A percentile compares a stretch with the other conserved stretches of the same genome.
Conservation (phyloP, 2,888 invertebrate genomes). For the Xestia sexstrigata region DNA sequence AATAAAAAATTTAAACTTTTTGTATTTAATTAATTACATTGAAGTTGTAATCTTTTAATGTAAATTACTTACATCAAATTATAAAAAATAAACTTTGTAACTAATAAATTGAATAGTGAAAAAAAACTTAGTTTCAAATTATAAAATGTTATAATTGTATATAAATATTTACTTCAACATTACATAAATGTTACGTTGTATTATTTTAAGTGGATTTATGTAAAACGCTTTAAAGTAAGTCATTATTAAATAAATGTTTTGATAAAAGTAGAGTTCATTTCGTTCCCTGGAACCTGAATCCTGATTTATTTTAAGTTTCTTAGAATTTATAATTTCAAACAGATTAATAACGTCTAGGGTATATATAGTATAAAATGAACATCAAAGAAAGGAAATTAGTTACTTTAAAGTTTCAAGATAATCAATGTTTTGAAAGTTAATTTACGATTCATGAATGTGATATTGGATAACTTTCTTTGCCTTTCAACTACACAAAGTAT, state of each 20-base stretch:
- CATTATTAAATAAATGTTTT: conserved; percentile 71
- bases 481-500: not conserved
- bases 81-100: conserved; percentile 38
- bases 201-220: conserved; percentile 63
- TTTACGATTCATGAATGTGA: conserved; percentile 15
- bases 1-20: conserved; percentile 49
- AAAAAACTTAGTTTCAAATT: conserved; percentile 40
- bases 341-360: not conserved
- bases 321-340: conserved; percentile 3
- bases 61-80: conserved; percentile 44
- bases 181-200: conserved; percentile 55
- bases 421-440: conserved; percentile 18
- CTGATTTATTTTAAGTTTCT: not conserved
- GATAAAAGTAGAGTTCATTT: conserved; percentile 56
- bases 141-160: conserved; percentile 55
- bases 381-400: conserved; percentile 23
- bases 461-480: conserved; percentile 2
- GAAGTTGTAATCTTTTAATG: conserved; percentile 44
- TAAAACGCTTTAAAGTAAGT: conserved; percentile 69
- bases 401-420: conserved; percentile 1
- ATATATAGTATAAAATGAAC: not conserved
- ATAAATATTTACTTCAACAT: conserved; percentile 48
- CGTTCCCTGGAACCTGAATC: not conserved
- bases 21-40: conserved; percentile 44
- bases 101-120: conserved; percentile 31